Evolutionary conservation across 2,797 vertebrate species (phyloP).

Genomic region (Cyclopterus lumpus): DNA sequence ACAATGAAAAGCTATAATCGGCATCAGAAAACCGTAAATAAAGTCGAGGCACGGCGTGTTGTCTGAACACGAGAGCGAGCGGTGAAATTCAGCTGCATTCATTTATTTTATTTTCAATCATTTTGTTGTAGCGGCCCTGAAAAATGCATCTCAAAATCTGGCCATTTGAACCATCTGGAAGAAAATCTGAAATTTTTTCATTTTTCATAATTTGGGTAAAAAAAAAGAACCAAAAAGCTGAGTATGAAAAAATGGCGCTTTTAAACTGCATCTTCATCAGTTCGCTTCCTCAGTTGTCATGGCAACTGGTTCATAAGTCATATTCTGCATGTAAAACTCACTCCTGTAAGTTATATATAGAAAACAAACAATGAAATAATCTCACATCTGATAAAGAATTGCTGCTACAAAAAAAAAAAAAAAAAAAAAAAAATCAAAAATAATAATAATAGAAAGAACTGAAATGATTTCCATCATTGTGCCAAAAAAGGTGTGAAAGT

Average conservation of each 20-base stretch:
- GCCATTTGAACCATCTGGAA: background rate
- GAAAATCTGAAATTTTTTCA: background rate
- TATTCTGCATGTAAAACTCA: background rate
- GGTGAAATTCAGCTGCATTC: background rate
- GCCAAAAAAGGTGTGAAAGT: background rate
- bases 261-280: background rate
- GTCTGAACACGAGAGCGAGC: background rate
- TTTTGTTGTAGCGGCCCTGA: background rate
- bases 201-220: background rate
- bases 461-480: background rate
- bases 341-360: background rate
- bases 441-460: background rate
- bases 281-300: background rate
- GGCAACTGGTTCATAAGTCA: background rate
- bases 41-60: background rate
- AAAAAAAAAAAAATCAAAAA: background rate
- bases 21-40: background rate
- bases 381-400: background rate
- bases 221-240: background rate
- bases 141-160: background rate
- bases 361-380: background rate
- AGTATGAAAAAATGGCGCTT: background rate
- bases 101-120: background rate
- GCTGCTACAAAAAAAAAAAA: background rate
- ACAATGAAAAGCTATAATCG: background rate